phyloP scores from a whole-genome alignment of 2,113 vertebrate species.

The Silurus asotus region DNA sequence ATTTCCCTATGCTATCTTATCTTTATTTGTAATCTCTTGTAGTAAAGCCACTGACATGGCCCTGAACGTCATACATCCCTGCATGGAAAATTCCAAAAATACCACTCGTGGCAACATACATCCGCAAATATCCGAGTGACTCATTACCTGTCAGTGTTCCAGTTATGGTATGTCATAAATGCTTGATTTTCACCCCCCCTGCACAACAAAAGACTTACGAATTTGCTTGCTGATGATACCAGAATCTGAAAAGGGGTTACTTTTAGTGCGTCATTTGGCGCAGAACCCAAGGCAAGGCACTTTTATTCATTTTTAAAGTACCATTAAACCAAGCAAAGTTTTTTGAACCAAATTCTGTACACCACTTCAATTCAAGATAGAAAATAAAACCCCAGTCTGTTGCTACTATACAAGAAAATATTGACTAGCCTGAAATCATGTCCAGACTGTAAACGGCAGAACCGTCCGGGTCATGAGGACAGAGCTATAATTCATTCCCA shows the following conservation, averaged over 20 bases:
- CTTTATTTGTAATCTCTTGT: background rate
- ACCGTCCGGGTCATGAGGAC: slow-evolving; percentile 38
- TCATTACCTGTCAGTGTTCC: background rate
- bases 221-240: too few relatives aligned
- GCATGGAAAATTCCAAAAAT: background rate
- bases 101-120: background rate
- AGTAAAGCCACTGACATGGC: background rate
- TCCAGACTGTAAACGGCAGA: slow-evolving; percentile 12
- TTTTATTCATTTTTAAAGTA: background rate
- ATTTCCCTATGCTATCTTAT: background rate
- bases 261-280: too few relatives aligned
- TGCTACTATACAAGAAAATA: background rate
- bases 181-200: background rate
- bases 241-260: background rate
- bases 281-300: background rate
- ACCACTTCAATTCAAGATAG: background rate
- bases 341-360: background rate
- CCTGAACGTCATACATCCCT: background rate
- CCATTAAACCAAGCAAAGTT: background rate
- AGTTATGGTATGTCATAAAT: background rate
- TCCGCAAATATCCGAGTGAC: background rate
- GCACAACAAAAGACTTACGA: background rate
- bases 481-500: slow-evolving; percentile 39
- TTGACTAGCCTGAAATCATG: background rate
- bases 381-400: background rate